Conservation (phyloP, 2,888 invertebrate genomes). For the Melieria omissa region DNA sequence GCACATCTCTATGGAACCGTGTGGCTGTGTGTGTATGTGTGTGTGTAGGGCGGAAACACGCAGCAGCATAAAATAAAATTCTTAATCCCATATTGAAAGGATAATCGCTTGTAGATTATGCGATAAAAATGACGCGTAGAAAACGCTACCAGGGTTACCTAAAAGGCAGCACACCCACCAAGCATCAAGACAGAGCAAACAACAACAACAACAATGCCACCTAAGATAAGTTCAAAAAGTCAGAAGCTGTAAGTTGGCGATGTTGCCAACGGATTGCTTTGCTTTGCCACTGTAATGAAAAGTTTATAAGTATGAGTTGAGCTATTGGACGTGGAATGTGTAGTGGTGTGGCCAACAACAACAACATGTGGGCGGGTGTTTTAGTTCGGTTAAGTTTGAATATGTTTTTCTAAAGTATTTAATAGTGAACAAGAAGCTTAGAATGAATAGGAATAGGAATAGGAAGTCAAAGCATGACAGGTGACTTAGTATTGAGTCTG, state of each 20-base stretch:
- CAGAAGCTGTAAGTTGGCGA: neutral
- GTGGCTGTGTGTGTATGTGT: too few species aligned
- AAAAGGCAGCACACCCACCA: too few species aligned
- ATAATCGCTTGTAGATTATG: slow-evolving; percentile 38
- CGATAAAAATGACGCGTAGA: slow-evolving; percentile 18
- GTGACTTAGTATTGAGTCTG: too few species aligned
- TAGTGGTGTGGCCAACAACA: too few species aligned
- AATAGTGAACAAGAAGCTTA: too few species aligned
- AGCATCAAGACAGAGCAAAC: neutral
- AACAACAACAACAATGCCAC: too few species aligned
- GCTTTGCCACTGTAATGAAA: too few species aligned
- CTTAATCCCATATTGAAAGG: slow-evolving; percentile 36
- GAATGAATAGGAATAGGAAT: too few species aligned
- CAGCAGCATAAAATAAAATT: slow-evolving; percentile 12
- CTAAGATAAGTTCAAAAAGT: neutral
- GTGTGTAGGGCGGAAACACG: neutral
- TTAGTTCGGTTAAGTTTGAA: slow-evolving; percentile 1
- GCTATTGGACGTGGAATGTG: too few species aligned
- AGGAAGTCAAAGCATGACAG: too few species aligned
- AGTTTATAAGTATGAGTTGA: too few species aligned
- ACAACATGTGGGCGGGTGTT: neutral
- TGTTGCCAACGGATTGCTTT: neutral
- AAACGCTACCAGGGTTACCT: neutral
- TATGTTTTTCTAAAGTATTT: too few species aligned
- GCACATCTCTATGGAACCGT: slow-evolving; percentile 8